These are phyloP conservation scores for Hiodon tergisus DNA, from an alignment of 2,113 vertebrate genomes.

Conservation along the genomic window DNA sequence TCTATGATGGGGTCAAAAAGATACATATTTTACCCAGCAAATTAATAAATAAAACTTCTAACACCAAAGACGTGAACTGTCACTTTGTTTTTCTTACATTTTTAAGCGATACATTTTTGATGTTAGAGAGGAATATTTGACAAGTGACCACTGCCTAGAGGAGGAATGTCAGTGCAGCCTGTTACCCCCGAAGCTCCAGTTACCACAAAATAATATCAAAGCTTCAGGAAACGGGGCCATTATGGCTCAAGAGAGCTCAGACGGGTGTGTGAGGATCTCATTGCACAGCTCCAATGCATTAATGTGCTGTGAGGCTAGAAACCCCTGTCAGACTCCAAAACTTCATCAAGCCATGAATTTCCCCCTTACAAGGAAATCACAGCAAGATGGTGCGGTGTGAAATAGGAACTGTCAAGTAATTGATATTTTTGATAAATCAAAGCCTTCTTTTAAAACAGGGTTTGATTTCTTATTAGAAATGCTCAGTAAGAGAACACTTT, in stretches of 20 bases:
- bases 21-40: too few species aligned
- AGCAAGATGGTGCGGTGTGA: too few species aligned
- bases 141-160: conserved; percentile 47
- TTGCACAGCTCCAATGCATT: background rate
- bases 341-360: too few species aligned
- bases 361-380: too few species aligned
- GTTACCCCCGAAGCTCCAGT: conserved; percentile 33
- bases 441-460: too few species aligned
- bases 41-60: background rate
- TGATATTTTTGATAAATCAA: too few species aligned
- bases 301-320: too few species aligned
- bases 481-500: too few species aligned
- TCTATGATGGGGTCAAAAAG: too few species aligned
- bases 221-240: conserved; percentile 32
- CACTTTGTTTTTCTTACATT: background rate
- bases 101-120: background rate
- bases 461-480: too few species aligned
- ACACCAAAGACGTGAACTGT: background rate
- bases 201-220: conserved; percentile 50
- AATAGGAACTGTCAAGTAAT: too few species aligned
- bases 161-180: conserved; percentile 44
- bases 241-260: background rate
- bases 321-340: too few species aligned
- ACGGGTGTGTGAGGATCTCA: conserved; percentile 27
- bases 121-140: conserved; percentile 29